phyloP scores from a whole-genome alignment of 2,113 vertebrate species.

The Elephas maximus region DNA sequence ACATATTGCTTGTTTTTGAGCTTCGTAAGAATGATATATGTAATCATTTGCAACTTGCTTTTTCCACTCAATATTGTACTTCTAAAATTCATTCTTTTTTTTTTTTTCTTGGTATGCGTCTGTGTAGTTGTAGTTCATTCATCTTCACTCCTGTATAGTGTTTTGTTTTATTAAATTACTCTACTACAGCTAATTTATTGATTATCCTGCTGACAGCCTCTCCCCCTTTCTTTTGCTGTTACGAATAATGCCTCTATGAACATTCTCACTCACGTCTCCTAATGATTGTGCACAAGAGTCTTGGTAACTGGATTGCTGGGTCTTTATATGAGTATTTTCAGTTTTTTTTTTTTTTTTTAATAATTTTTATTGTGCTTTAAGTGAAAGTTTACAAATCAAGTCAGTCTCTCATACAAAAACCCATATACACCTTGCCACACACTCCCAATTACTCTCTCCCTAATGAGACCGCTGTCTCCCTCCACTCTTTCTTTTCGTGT shows the following conservation, averaged over 20 bases:
- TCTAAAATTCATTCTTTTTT: background rate
- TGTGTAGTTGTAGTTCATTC: background rate
- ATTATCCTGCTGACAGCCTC: background rate
- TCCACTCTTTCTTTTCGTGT: too few relatives aligned
- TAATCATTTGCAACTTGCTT: background rate
- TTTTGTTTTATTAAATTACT: background rate
- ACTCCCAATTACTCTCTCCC: too few relatives aligned
- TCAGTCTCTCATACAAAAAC: too few relatives aligned
- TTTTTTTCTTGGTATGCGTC: background rate
- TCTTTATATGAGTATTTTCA: background rate
- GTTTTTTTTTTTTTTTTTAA: too few relatives aligned
- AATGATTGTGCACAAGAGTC: background rate
- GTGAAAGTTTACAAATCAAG: too few relatives aligned
- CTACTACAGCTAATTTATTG: background rate
- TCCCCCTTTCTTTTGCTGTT: background rate
- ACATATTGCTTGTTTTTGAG: background rate
- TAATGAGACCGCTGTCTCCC: too few relatives aligned
- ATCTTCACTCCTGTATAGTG: background rate
- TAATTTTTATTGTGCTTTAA: too few relatives aligned
- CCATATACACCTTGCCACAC: too few relatives aligned
- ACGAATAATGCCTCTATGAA: background rate
- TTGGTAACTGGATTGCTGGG: background rate
- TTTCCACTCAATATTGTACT: background rate
- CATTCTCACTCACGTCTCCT: background rate
- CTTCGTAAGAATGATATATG: background rate